These are phyloP conservation scores for Nomada ferruginata DNA, from an alignment of 2,888 invertebrate genomes.

Conservation along the genomic window DNA sequence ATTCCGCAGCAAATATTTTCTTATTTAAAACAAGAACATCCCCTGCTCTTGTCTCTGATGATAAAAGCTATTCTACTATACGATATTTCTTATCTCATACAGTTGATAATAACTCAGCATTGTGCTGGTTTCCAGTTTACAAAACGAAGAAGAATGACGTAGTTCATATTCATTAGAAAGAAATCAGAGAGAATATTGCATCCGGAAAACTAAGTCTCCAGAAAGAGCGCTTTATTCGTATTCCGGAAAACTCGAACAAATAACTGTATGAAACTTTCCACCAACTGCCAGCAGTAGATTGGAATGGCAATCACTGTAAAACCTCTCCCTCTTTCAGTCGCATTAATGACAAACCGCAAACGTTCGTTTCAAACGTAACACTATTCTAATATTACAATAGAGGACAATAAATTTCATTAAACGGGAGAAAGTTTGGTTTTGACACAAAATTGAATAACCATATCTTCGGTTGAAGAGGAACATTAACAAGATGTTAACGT, in stretches of 20 bases:
- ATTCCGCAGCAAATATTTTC: background rate
- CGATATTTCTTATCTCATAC: too few species aligned
- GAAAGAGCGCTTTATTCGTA: background rate
- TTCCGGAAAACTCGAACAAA: background rate
- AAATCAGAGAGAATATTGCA: background rate
- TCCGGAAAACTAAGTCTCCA: background rate
- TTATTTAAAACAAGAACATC: background rate
- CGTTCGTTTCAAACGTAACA: background rate
- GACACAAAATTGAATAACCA: too few species aligned
- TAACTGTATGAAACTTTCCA: constrained; percentile 8
- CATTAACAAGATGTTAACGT: too few species aligned
- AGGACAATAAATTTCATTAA: too few species aligned
- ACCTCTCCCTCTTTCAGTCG: background rate
- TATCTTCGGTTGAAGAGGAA: too few species aligned
- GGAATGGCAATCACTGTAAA: background rate
- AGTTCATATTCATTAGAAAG: background rate
- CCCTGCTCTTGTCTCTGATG: too few species aligned
- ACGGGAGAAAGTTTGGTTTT: too few species aligned
- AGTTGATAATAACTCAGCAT: background rate
- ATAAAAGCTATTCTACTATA: too few species aligned
- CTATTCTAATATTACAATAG: background rate
- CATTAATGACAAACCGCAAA: background rate
- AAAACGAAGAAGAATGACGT: background rate
- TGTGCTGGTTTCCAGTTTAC: background rate
- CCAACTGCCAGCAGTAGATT: background rate